A percentile compares a stretch with the other conserved stretches of the same genome.
These are phyloP conservation scores for Sipha maydis DNA, from an alignment of 2,888 invertebrate species.

Conservation along the genomic window DNA sequence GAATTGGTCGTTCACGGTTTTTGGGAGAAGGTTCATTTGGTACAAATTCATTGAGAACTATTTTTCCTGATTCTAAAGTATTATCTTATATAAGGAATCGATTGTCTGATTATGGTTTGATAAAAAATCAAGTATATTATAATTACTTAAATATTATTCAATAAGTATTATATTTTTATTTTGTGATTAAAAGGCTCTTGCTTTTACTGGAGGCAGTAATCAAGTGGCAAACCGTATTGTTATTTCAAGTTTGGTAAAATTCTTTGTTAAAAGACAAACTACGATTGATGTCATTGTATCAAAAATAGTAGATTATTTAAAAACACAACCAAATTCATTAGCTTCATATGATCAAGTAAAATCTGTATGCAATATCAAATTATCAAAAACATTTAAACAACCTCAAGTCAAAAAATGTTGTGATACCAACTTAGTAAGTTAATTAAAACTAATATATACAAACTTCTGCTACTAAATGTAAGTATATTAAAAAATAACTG, in stretches of 20 bases:
- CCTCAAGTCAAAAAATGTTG: conserved; percentile 55
- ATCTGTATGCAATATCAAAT: conserved; percentile 68
- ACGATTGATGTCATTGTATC: conserved; percentile 71
- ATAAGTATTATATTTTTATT: background rate
- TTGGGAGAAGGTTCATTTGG: conserved; percentile 79
- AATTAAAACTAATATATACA: conserved; percentile 67
- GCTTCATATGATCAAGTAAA: conserved; percentile 70
- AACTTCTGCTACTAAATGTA: conserved; percentile 24
- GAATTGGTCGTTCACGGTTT: conserved; percentile 77
- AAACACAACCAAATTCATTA: conserved; percentile 70
- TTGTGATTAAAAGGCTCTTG: conserved; percentile 20
- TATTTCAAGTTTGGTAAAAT: conserved; percentile 74
- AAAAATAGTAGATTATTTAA: conserved; percentile 71
- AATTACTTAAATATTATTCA: background rate
- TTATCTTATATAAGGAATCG: conserved; percentile 74
- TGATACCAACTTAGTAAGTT: conserved; percentile 50
- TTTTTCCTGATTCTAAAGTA: conserved; percentile 73
- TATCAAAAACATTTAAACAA: conserved; percentile 68
- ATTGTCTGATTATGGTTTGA: conserved; percentile 50
- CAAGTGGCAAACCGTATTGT: conserved; percentile 68
- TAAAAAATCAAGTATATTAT: conserved; percentile 44
- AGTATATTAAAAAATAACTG: conserved; percentile 58
- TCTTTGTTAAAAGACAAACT: conserved; percentile 72
- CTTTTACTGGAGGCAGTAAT: conserved; percentile 70
- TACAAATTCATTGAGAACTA: conserved; percentile 71